Base-by-base conservation (phyloP, 2,113 vertebrate genomes). In the Ailuropoda melanoleuca region DNA sequence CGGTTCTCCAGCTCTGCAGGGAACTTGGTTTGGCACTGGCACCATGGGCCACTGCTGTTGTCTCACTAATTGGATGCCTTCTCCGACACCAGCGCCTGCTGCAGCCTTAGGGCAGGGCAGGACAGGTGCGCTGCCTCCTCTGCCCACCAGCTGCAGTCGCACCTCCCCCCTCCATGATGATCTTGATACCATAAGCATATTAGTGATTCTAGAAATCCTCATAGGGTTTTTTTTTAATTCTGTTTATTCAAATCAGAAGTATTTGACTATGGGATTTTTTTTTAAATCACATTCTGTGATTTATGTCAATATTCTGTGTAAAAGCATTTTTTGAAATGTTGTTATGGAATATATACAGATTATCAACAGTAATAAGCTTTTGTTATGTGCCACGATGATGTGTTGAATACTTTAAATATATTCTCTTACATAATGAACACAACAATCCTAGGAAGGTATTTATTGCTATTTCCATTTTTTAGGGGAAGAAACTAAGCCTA, bases 11-110 rank as follows among this genome's bases (percentile, higher is more conserved):
- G 98, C 92, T 99, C 99, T 0, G 99, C 98, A 1, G 99, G 99
- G 94, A 99, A 99, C 98, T 99, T 99, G 98, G 99, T 99, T 99
- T 99, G 99, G 98, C 99, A 99, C 98, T 99, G 99, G 98, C 99
- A 99, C 82, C 99, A 98, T 43, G 99, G 99, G 64, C 99, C 99
- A 26, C 99, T 99, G 95, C 99, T 99, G 99, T 99, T 99, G 98
- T 99, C 99, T 85, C 99, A 99, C 98, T 99, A 99, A 83, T 99
- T 98, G 53, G 99, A 99, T 34, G 99, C 99, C 89, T 99, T 99
- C 95, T 99, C 99, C 85, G 99, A 99, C 90, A 99, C 98, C 50
- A 99, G 98, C 37, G 99, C 99, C 98, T 99, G 99, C 92, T 99
- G 99, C 96, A 98, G 98, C 99, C 99, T 99, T 98, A 99, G 99